Conservation (phyloP, 2,888 invertebrate species). For the Andrena camellia region DNA sequence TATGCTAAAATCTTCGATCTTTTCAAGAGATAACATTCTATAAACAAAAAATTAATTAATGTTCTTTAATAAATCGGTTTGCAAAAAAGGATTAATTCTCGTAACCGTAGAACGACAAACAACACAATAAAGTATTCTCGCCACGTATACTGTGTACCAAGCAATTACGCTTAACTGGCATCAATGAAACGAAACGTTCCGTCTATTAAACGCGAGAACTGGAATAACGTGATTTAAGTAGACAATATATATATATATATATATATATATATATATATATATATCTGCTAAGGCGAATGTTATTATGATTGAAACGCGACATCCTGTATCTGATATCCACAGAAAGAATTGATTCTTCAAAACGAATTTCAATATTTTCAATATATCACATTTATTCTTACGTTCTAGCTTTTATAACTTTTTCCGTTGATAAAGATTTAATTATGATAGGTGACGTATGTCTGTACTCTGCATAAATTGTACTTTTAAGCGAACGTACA, state of each 20-base stretch:
- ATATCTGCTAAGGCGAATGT: slow-evolving; percentile 10
- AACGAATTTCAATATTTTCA: neutral
- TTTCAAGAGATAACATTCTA: too few species aligned
- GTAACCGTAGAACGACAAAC: too few species aligned
- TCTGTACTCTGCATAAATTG: neutral
- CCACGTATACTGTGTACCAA: slow-evolving; percentile 26
- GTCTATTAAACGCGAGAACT: slow-evolving; percentile 57
- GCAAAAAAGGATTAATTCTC: too few species aligned
- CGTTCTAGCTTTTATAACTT: neutral
- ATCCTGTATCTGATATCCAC: neutral
- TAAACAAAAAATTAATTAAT: too few species aligned
- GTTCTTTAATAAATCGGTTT: too few species aligned
- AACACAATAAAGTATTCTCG: neutral
- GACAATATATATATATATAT: slow-evolving; percentile 29
- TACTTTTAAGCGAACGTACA: too few species aligned
- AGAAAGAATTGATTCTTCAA: neutral
- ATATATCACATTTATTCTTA: neutral
- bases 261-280: too few species aligned
- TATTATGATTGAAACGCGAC: neutral
- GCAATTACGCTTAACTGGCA: slow-evolving; percentile 78
- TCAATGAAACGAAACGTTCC: slow-evolving; percentile 79
- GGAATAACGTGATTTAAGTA: slow-evolving; percentile 43
- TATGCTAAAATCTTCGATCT: too few species aligned
- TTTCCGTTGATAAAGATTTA: neutral
- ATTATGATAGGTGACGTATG: neutral